A percentile compares a stretch with the other conserved stretches of the same genome.
Conservation (phyloP, 2,113 vertebrate genomes). For the Pseudorhombus dupliciocellatus region DNA sequence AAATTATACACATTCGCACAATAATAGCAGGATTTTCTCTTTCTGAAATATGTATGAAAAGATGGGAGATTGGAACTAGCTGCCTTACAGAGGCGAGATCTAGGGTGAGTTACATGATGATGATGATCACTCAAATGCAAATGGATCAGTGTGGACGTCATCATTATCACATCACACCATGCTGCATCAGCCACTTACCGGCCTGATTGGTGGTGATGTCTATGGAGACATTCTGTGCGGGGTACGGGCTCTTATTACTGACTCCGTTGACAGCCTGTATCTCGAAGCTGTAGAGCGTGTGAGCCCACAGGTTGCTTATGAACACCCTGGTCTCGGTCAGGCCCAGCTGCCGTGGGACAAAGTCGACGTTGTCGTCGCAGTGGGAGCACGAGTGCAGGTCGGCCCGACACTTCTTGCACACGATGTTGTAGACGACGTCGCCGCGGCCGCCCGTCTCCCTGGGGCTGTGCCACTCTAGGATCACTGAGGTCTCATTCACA, state of each 20-base stretch:
- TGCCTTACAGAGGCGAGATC: not conserved
- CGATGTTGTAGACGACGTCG: slow-evolving; percentile 96
- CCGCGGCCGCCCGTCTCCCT: slow-evolving; percentile 91
- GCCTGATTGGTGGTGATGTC: slow-evolving; percentile 99
- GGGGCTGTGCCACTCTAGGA: slow-evolving; percentile 95
- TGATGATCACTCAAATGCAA: not conserved
- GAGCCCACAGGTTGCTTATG: slow-evolving; percentile 96
- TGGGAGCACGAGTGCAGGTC: slow-evolving; percentile 92
- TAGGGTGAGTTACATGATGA: not conserved
- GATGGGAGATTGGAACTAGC: not conserved
- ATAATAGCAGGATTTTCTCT: slow-evolving; percentile 9
- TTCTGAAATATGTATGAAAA: slow-evolving; percentile 13
- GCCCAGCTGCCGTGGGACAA: slow-evolving; percentile 91
- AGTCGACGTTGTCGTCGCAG: slow-evolving; percentile 97
- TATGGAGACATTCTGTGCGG: slow-evolving; percentile 92
- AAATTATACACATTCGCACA: slow-evolving; percentile 21
- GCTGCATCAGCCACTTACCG: slow-evolving; percentile 78
- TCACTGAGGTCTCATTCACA: slow-evolving; percentile 96
- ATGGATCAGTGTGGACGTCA: not conserved
- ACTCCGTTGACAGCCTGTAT: slow-evolving; percentile 97
- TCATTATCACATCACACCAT: slow-evolving; percentile 1
- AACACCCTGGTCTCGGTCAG: slow-evolving; percentile 92
- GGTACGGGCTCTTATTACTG: slow-evolving; percentile 95
- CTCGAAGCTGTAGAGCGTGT: slow-evolving; percentile 96
- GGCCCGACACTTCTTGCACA: slow-evolving; percentile 94